phyloP scores from a whole-genome alignment of 2,888 invertebrate species.

The Hartigia nigra region DNA sequence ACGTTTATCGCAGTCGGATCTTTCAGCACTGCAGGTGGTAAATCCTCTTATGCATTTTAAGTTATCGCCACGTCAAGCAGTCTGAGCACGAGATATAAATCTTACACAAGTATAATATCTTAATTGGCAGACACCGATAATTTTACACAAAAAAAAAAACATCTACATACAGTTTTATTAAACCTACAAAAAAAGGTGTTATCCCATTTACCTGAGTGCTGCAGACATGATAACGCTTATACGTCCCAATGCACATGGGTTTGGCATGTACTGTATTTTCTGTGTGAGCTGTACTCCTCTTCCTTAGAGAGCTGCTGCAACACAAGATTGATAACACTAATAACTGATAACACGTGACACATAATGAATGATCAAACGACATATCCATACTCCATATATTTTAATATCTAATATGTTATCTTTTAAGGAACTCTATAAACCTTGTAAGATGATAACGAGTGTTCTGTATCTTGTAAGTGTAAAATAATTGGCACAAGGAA shows the following conservation, averaged over 20 bases:
- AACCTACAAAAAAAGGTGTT: neutral
- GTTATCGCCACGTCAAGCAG: neutral
- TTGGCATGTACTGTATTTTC: conserved; percentile 53
- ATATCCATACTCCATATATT: neutral
- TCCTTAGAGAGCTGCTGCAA: conserved; percentile 53
- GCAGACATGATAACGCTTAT: conserved; percentile 83
- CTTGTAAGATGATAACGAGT: neutral
- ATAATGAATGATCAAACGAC: neutral
- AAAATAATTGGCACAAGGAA: neutral
- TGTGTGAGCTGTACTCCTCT: conserved; percentile 45
- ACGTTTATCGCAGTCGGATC: conserved; percentile 25
- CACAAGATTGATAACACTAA: conserved; percentile 31
- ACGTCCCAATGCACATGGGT: conserved; percentile 77
- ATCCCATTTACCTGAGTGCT: conserved; percentile 77
- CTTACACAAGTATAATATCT: conserved; percentile 34
- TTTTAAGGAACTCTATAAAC: neutral
- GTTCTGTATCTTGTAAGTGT: neutral
- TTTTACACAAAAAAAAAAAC: conserved; percentile 2
- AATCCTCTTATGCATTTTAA: conserved; percentile 35
- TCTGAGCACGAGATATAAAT: conserved; percentile 35
- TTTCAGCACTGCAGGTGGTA: conserved; percentile 27
- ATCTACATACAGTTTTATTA: neutral
- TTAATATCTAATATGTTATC: neutral
- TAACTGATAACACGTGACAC: neutral
- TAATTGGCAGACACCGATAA: conserved; percentile 36